Percentiles rank a stretch among this genome's conserved stretches.
These are phyloP conservation scores for Podarcis siculus DNA, from an alignment of 2,797 vertebrate genomes.

Conservation along the genomic window DNA sequence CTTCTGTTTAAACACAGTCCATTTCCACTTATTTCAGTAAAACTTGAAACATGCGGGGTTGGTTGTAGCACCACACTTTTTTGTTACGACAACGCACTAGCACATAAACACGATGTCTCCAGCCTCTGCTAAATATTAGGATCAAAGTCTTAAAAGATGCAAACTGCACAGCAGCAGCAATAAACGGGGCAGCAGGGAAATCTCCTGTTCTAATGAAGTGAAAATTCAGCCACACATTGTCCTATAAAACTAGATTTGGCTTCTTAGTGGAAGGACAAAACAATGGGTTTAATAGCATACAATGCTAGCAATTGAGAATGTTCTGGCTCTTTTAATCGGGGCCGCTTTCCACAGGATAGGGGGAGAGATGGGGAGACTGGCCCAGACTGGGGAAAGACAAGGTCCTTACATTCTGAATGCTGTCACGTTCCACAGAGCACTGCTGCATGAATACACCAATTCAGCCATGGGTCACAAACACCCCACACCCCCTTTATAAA, in stretches of 20 bases:
- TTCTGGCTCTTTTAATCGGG: conserved; percentile 38
- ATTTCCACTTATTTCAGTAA: conserved; percentile 8
- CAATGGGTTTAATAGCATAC: conserved; percentile 51
- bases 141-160: conserved; percentile 51
- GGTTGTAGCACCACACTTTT: not conserved
- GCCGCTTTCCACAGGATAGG: conserved; percentile 51
- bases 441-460: conserved; percentile 70
- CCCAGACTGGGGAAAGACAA: conserved; percentile 75
- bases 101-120: conserved; percentile 52
- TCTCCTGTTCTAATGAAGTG: conserved; percentile 56
- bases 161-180: conserved; percentile 48
- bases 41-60: not conserved
- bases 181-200: conserved; percentile 41
- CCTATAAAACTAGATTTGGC: conserved; percentile 58
- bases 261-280: conserved; percentile 44
- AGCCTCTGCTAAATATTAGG: conserved; percentile 56
- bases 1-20: not conserved
- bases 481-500: conserved; percentile 77
- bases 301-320: conserved; percentile 43
- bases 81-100: conserved; percentile 62
- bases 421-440: conserved; percentile 80
- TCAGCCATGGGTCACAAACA: conserved; percentile 71
- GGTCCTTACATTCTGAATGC: conserved; percentile 74
- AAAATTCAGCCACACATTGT: conserved; percentile 52
- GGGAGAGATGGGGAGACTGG: conserved; percentile 34